A percentile compares a stretch with the other conserved stretches of the same genome.
These are phyloP conservation scores for Muntiacus muntjak DNA, from an alignment of 2,113 vertebrate genomes.

Conservation along the genomic window DNA sequence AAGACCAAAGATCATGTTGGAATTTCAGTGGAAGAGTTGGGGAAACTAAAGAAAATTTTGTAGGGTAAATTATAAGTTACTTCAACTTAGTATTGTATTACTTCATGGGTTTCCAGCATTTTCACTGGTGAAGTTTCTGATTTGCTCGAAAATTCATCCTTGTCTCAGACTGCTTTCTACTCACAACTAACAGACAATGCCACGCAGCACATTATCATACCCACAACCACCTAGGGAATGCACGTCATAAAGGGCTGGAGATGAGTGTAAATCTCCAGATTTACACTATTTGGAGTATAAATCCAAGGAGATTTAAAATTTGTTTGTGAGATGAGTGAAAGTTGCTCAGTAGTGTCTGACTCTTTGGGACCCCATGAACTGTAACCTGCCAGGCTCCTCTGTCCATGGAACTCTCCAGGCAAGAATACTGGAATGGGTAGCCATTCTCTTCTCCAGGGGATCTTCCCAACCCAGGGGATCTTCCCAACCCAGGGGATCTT, in stretches of 20 bases:
- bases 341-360: background rate
- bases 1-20: background rate
- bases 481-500: background rate
- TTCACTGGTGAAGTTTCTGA: background rate
- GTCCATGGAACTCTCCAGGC: background rate
- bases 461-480: background rate
- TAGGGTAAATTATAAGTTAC: background rate
- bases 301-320: background rate
- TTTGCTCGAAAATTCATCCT: background rate
- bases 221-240: background rate
- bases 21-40: background rate
- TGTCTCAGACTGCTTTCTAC: background rate
- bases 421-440: background rate
- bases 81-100: background rate
- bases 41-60: background rate
- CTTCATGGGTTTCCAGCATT: background rate
- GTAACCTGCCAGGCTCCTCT: background rate
- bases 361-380: background rate
- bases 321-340: background rate
- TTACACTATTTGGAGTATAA: background rate
- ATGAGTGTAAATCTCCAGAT: background rate
- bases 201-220: background rate
- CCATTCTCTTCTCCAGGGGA: background rate
- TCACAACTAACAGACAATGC: background rate
- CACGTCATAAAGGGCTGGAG: background rate